These are phyloP conservation scores for Pocota personata DNA, from an alignment of 2,888 invertebrate genomes.

Conservation along the genomic window DNA sequence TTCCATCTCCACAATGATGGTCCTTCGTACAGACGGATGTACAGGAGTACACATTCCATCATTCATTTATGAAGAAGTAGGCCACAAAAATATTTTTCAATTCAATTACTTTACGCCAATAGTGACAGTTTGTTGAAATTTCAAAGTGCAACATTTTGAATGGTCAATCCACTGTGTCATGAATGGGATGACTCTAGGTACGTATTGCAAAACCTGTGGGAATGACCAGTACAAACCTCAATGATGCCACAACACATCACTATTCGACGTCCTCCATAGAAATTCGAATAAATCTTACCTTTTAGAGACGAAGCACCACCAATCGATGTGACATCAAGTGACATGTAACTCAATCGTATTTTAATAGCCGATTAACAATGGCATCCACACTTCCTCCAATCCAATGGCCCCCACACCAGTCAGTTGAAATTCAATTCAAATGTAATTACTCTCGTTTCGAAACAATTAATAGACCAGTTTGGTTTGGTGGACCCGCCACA, in stretches of 20 bases:
- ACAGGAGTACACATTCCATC: too few species aligned
- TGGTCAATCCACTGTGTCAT: too few species aligned
- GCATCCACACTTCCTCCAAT: constrained; percentile 65
- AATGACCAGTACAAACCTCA: not conserved
- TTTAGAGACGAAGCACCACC: constrained; percentile 19
- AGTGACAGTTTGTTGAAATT: too few species aligned
- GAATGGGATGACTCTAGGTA: too few species aligned
- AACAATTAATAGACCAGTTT: constrained; percentile 71
- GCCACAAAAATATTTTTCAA: too few species aligned
- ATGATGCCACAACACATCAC: not conserved
- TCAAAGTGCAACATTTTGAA: too few species aligned
- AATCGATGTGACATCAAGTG: constrained; percentile 69
- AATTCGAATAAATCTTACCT: constrained; percentile 20
- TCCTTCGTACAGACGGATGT: too few species aligned
- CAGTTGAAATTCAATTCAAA: constrained; percentile 64
- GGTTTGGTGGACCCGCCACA: constrained; percentile 18
- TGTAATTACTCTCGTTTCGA: constrained; percentile 73
- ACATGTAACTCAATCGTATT: constrained; percentile 70
- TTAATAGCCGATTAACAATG: constrained; percentile 72
- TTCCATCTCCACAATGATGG: too few species aligned
- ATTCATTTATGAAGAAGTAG: too few species aligned
- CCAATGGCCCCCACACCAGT: constrained; percentile 8
- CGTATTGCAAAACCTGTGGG: too few species aligned
- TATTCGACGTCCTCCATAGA: not conserved
- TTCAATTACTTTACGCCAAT: too few species aligned